These are phyloP conservation scores for Phalacrocorax brasilianus DNA, from an alignment of 2,113 vertebrate species.

Conservation along the genomic window DNA sequence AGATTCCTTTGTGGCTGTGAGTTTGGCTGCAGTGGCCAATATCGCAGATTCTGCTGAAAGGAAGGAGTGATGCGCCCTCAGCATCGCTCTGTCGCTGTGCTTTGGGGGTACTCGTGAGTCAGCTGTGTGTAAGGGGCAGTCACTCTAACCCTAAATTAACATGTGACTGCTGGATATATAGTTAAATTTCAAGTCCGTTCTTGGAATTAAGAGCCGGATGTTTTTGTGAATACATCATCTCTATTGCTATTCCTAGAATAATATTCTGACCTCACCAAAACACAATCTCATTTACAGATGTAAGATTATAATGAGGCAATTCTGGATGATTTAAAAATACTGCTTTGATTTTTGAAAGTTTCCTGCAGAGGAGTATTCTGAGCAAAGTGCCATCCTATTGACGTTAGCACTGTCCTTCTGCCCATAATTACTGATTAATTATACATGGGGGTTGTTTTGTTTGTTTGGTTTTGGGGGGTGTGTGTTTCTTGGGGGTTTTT, in stretches of 20 bases:
- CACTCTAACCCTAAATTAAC: neutral
- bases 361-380: neutral
- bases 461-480: neutral
- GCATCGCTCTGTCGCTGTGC: neutral
- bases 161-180: neutral
- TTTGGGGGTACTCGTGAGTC: accelerated
- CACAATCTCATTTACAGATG: neutral
- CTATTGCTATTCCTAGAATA: neutral
- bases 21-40: neutral
- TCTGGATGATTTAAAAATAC: neutral
- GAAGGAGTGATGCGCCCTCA: neutral
- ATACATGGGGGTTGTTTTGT: neutral
- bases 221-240: neutral
- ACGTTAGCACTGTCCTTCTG: neutral
- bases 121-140: accelerated
- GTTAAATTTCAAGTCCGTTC: neutral
- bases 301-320: neutral
- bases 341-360: neutral
- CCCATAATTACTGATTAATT: neutral
- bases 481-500: neutral
- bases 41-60: neutral
- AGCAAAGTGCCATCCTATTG: neutral
- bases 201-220: neutral
- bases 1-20: neutral
- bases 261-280: neutral